Percentiles rank a stretch among this genome's conserved stretches.
phyloP scores from a whole-genome alignment of 2,888 invertebrate genomes.

The Caenorhabditis wallacei region DNA sequence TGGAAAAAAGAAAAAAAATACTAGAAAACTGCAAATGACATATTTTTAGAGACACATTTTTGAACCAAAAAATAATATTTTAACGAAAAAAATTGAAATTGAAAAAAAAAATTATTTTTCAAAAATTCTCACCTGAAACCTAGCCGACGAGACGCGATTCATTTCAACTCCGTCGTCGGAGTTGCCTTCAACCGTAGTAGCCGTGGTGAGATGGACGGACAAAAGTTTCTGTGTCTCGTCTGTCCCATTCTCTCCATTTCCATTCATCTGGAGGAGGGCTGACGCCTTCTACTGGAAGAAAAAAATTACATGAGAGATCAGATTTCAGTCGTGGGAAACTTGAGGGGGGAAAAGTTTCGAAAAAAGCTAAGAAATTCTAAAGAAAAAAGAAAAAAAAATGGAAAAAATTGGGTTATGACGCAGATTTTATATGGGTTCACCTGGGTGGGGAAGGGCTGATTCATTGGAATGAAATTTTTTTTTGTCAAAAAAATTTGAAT shows the following conservation, averaged over 20 bases:
- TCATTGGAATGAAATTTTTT: slow-evolving; percentile 8
- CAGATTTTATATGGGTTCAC: not conserved
- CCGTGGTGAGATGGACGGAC: not conserved
- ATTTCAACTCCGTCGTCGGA: slow-evolving; percentile 31
- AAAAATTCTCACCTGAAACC: slow-evolving; percentile 49
- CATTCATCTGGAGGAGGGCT: slow-evolving; percentile 26
- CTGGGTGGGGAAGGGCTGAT: slow-evolving; percentile 28
- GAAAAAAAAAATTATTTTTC: not conserved
- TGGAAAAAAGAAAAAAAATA: too few species aligned
- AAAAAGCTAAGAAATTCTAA: too few species aligned
- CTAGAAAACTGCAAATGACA: too few species aligned
- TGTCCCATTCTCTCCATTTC: slow-evolving; percentile 50
- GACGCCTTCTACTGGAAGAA: not conserved
- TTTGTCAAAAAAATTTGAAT: not conserved
- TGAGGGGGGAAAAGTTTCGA: not conserved
- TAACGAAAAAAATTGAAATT: not conserved
- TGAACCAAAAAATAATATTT: too few species aligned
- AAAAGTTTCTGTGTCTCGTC: slow-evolving; percentile 57
- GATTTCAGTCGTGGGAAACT: slow-evolving; percentile 4
- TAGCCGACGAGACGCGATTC: slow-evolving; percentile 55
- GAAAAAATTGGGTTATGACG: too few species aligned
- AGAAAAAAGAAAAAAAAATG: not conserved
- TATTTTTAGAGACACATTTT: too few species aligned
- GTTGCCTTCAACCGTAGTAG: not conserved
- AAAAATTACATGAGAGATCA: slow-evolving; percentile 8